A percentile compares a stretch with the other conserved stretches of the same genome.
Conservation (phyloP, 2,797 vertebrate species). For the Clangula hyemalis region DNA sequence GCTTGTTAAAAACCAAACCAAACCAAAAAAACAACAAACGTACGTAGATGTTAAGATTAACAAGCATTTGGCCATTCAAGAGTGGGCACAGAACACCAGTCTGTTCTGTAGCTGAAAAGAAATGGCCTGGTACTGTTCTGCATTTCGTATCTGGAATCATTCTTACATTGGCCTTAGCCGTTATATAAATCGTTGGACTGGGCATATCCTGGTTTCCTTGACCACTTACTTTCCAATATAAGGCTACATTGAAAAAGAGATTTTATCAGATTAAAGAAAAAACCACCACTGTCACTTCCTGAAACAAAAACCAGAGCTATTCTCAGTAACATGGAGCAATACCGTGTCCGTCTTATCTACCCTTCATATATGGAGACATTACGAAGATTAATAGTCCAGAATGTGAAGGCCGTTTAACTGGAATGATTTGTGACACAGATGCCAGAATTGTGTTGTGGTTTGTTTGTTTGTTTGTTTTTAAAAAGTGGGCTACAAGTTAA, state of each 20-base stretch:
- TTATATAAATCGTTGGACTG: neutral
- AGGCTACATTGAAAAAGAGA: neutral
- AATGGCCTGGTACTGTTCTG: neutral
- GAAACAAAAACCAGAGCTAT: neutral
- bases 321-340: neutral
- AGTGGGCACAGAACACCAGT: neutral
- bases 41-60: neutral
- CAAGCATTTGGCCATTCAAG: neutral
- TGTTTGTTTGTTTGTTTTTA: neutral
- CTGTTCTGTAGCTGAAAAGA: neutral
- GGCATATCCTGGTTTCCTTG: neutral
- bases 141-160: neutral
- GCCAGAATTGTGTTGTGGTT: neutral
- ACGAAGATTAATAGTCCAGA: neutral
- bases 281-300: neutral
- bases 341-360: neutral
- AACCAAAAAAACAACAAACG: no score
- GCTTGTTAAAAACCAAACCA: neutral
- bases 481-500: neutral
- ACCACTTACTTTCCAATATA: neutral
- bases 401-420: neutral
- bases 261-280: slow-evolving; percentile 7
- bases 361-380: neutral
- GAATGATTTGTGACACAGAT: neutral
- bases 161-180: neutral